Evolutionary conservation across 92 coral and sea anemone species (phyloP).

Genomic region (Umimayanthus chanpuru): DNA sequence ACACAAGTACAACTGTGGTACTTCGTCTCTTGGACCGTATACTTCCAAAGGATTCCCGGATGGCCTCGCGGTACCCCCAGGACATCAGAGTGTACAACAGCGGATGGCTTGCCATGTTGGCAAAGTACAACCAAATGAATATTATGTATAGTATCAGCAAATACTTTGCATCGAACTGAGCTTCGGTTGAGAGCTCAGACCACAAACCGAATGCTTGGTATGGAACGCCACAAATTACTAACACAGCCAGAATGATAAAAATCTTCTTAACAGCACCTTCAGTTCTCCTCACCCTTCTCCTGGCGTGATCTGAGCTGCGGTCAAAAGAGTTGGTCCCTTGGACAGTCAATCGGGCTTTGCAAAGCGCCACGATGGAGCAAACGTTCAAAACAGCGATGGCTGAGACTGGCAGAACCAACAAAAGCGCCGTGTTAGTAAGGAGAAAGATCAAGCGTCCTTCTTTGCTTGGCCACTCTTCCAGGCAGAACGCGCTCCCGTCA

Average conservation of each 20-base stretch:
- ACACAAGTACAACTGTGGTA: conserved; percentile 14
- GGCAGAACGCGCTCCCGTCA: conserved; percentile 23
- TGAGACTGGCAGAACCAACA: neutral
- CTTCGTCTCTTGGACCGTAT: conserved; percentile 15
- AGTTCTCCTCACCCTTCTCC: conserved; percentile 12
- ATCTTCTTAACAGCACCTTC: conserved; percentile 32
- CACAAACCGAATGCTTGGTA: conserved; percentile 26
- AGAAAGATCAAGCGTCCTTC: conserved; percentile 12
- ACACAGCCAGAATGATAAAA: conserved; percentile 6
- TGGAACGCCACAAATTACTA: conserved; percentile 12
- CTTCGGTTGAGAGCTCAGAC: neutral
- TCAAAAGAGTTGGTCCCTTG: conserved; percentile 31
- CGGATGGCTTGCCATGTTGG: conserved; percentile 37
- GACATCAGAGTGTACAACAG: conserved; percentile 21
- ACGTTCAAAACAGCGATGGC: conserved; percentile 13
- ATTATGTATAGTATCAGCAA: neutral
- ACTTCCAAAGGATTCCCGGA: conserved; percentile 30
- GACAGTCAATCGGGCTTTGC: conserved; percentile 7
- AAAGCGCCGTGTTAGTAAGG: conserved; percentile 9
- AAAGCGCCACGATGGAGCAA: conserved; percentile 19
- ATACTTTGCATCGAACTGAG: neutral
- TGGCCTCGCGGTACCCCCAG: conserved; percentile 33
- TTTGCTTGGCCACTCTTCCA: conserved; percentile 25
- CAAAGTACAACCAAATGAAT: conserved; percentile 26
- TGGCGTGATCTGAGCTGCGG: conserved; percentile 41